Conservation (phyloP, 1,140 invertebrate genomes). For the Solenopsis invicta region DNA sequence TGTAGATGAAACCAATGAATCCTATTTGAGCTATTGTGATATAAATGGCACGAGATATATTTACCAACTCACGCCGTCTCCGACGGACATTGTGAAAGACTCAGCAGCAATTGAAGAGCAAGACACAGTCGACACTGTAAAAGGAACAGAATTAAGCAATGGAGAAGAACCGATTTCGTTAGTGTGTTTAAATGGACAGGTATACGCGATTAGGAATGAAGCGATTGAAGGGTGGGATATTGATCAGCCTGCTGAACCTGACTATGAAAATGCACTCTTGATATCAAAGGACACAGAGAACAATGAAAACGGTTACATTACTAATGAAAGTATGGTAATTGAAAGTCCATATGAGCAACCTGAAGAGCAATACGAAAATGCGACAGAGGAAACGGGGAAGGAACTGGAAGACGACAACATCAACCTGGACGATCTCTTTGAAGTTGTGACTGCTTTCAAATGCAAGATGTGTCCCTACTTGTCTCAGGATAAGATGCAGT, state of each 20-base stretch:
- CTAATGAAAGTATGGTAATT: slow-evolving; percentile 60
- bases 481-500: slow-evolving; percentile 79
- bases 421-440: slow-evolving; percentile 81
- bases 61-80: slow-evolving; percentile 69
- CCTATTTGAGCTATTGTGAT: slow-evolving; percentile 77
- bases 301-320: slow-evolving; percentile 63
- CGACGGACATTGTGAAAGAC: slow-evolving; percentile 48
- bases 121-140: slow-evolving; percentile 54
- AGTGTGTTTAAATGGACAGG: slow-evolving; percentile 78
- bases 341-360: slow-evolving; percentile 59
- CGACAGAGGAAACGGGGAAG: slow-evolving; percentile 57
- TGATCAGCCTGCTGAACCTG: slow-evolving; percentile 68
- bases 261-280: slow-evolving; percentile 69
- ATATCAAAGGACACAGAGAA: slow-evolving; percentile 66
- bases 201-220: slow-evolving; percentile 79
- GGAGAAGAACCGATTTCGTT: slow-evolving; percentile 78
- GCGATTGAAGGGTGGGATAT: slow-evolving; percentile 79
- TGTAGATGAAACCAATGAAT: slow-evolving; percentile 70
- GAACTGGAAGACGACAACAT: slow-evolving; percentile 74
- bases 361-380: slow-evolving; percentile 66
- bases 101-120: slow-evolving; percentile 57
- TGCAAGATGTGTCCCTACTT: slow-evolving; percentile 84
- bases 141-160: slow-evolving; percentile 59
- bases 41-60: slow-evolving; percentile 81
- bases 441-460: slow-evolving; percentile 83